Evolutionary conservation across 2,888 invertebrate species (phyloP).

Genomic region (Hedychridium roseum): DNA sequence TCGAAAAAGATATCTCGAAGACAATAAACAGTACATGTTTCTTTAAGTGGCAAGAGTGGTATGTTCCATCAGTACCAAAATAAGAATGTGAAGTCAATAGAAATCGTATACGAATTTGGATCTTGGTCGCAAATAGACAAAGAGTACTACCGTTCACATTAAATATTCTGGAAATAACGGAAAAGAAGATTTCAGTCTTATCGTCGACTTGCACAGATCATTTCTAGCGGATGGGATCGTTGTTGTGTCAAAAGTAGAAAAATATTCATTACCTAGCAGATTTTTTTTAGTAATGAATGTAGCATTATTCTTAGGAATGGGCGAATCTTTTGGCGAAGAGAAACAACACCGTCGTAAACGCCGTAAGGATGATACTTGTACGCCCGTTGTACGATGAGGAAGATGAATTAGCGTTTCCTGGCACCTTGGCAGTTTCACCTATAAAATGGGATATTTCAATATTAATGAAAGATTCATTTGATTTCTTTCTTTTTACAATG

Average conservation of each 20-base stretch:
- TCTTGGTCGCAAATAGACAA: too few relatives aligned
- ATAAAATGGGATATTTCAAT: not conserved
- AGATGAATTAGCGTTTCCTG: slow-evolving; percentile 18
- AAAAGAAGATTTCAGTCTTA: not conserved
- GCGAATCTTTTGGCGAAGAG: not conserved
- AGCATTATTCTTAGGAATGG: not conserved
- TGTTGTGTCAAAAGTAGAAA: not conserved
- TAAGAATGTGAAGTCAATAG: too few relatives aligned
- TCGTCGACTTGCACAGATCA: not conserved
- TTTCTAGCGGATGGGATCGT: not conserved
- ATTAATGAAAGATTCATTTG: not conserved
- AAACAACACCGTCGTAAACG: not conserved
- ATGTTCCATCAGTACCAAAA: too few relatives aligned
- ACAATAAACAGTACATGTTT: too few relatives aligned
- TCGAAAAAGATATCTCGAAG: too few relatives aligned
- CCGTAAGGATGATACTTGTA: not conserved
- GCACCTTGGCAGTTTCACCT: slow-evolving; percentile 19
- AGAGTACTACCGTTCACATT: too few relatives aligned
- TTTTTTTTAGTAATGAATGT: not conserved
- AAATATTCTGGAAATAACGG: too few relatives aligned
- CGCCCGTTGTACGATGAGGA: not conserved
- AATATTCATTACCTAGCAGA: not conserved
- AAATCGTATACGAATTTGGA: too few relatives aligned
- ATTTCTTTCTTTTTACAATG: not conserved
- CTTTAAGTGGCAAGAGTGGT: too few relatives aligned